Evolutionary conservation across 2,113 vertebrate species (phyloP).

Genomic region (Rhizomys pruinosus): DNA sequence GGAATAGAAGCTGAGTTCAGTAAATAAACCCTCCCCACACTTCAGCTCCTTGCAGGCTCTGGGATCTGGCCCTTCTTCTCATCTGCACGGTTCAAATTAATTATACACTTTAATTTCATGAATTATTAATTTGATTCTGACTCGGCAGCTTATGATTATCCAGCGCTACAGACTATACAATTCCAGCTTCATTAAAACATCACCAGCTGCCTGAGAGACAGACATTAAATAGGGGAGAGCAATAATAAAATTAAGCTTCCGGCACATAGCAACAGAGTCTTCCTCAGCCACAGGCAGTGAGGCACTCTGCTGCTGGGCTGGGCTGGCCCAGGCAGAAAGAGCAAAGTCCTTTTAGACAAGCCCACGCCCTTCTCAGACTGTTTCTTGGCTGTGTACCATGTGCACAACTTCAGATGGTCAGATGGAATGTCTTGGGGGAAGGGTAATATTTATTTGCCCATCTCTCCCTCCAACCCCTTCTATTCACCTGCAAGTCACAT

Average conservation of each 20-base stretch:
- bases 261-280: slow-evolving; percentile 86
- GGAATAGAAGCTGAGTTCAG: slow-evolving; percentile 16
- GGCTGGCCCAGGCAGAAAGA: slow-evolving; percentile 69
- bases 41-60: slow-evolving; percentile 77
- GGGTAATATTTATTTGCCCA: not conserved
- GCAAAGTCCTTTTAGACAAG: slow-evolving; percentile 69
- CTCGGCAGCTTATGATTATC: slow-evolving; percentile 99
- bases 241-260: slow-evolving; percentile 93
- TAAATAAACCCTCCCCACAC: slow-evolving; percentile 46
- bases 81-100: slow-evolving; percentile 93
- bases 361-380: slow-evolving; percentile 46
- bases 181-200: slow-evolving; percentile 98
- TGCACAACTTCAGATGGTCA: not conserved
- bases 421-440: not conserved
- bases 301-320: slow-evolving; percentile 52
- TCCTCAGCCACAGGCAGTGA: slow-evolving; percentile 67
- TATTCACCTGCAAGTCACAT: not conserved
- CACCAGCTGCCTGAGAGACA: slow-evolving; percentile 94
- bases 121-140: slow-evolving; percentile 99
- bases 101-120: slow-evolving; percentile 99
- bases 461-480: not conserved
- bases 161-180: slow-evolving; percentile 92
- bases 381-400: not conserved
- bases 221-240: slow-evolving; percentile 92
- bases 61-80: slow-evolving; percentile 85